Evolutionary conservation across 1,140 invertebrate species (phyloP).

Genomic region (Diploscapter pachys): DNA sequence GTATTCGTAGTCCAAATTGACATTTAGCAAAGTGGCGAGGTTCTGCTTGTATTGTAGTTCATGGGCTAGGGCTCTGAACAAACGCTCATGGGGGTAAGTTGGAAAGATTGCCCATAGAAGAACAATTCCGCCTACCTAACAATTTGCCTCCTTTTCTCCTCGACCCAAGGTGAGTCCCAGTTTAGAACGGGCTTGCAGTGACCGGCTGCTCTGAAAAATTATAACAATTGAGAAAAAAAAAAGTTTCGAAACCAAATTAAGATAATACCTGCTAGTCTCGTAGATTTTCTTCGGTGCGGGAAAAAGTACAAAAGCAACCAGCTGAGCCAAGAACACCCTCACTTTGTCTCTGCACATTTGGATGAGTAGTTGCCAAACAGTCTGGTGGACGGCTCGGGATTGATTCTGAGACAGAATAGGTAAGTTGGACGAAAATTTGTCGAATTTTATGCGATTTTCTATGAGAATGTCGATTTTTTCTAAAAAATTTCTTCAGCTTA

Average conservation of each 20-base stretch:
- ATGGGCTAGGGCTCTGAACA: slow-evolving; percentile 19
- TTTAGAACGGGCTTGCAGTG: background rate
- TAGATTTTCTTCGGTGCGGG: slow-evolving; percentile 30
- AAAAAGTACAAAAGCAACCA: slow-evolving; percentile 35
- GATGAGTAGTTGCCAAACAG: slow-evolving; percentile 30
- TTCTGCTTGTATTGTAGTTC: slow-evolving; percentile 19
- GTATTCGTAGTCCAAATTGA: slow-evolving; percentile 28
- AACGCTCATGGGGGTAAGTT: too few relatives aligned
- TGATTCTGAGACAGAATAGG: too few relatives aligned
- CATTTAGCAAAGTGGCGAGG: slow-evolving; percentile 11
- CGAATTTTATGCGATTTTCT: too few relatives aligned
- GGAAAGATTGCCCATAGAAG: too few relatives aligned
- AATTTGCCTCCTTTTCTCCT: slow-evolving; percentile 34
- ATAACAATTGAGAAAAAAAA: too few relatives aligned
- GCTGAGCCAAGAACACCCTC: slow-evolving; percentile 26
- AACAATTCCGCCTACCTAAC: background rate
- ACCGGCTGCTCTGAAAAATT: too few relatives aligned
- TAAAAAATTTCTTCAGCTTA: too few relatives aligned
- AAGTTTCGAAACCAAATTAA: too few relatives aligned
- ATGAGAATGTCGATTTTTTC: too few relatives aligned
- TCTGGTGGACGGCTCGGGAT: slow-evolving; percentile 9
- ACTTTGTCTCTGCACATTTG: slow-evolving; percentile 29
- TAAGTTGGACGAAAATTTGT: too few relatives aligned
- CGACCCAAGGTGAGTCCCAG: slow-evolving; percentile 21
- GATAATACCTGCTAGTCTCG: background rate